Conservation (phyloP, 2,888 invertebrate genomes). For the Diaperis boleti region DNA sequence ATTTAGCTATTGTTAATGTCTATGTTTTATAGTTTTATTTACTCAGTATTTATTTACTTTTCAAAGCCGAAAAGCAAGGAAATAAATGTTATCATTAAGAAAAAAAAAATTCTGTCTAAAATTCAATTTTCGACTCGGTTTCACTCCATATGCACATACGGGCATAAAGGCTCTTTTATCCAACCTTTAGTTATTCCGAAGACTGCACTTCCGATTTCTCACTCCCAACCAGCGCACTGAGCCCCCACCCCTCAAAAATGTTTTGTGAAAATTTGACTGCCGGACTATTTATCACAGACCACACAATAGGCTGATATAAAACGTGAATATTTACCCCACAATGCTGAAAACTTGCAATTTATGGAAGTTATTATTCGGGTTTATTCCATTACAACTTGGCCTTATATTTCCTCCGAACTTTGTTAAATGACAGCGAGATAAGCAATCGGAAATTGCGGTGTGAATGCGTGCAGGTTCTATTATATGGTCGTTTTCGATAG, state of each 20-base stretch:
- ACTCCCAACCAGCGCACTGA: not conserved
- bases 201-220: not conserved
- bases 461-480: constrained; percentile 3
- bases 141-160: too few relatives aligned
- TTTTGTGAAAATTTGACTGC: constrained; percentile 23
- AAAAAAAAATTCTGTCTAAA: too few relatives aligned
- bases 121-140: too few relatives aligned
- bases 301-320: constrained; percentile 17
- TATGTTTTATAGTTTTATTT: too few relatives aligned
- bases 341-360: constrained; percentile 12
- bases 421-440: not conserved
- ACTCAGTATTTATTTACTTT: too few relatives aligned
- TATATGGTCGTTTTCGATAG: not conserved
- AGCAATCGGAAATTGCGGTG: constrained; percentile 15
- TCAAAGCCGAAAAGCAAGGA: too few relatives aligned
- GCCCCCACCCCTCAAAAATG: constrained; percentile 23
- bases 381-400: constrained; percentile 10
- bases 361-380: constrained; percentile 12
- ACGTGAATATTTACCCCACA: constrained; percentile 10
- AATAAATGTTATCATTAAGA: too few relatives aligned
- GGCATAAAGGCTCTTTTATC: too few relatives aligned
- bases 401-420: not conserved
- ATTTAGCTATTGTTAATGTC: too few relatives aligned
- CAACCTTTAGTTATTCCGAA: not conserved
- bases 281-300: constrained; percentile 19